Conservation (phyloP, 2,888 invertebrate genomes). For the Dusona sp. region DNA sequence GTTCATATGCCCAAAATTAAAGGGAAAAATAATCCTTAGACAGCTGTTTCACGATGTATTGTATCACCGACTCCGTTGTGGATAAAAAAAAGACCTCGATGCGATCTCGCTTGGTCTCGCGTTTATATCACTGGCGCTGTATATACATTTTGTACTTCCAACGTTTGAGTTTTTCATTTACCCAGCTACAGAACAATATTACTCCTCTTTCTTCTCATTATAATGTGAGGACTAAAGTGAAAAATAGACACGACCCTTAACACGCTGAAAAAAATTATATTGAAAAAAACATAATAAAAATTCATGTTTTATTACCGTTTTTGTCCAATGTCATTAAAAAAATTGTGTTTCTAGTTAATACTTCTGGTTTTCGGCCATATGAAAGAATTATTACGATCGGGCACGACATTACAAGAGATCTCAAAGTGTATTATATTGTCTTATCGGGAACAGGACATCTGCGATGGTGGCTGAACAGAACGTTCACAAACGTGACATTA, state of each 20-base stretch:
- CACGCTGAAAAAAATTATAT: background rate
- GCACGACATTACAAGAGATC: conserved; percentile 16
- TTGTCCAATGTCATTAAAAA: background rate
- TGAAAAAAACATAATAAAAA: background rate
- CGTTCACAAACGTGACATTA: conserved; percentile 39
- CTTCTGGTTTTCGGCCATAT: background rate
- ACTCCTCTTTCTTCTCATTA: background rate
- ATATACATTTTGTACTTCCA: conserved; percentile 4
- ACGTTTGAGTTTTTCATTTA: conserved; percentile 16
- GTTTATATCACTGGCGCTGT: conserved; percentile 49
- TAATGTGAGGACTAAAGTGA: background rate
- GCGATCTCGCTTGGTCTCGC: conserved; percentile 57
- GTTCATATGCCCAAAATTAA: conserved; percentile 76
- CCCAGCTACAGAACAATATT: background rate
- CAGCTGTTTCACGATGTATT: conserved; percentile 76
- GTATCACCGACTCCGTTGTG: conserved; percentile 34
- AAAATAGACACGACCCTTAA: background rate
- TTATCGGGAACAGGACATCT: conserved; percentile 79
- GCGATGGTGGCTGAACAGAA: conserved; percentile 73
- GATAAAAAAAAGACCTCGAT: conserved; percentile 47
- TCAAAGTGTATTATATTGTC: conserved; percentile 30
- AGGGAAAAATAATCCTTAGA: conserved; percentile 74
- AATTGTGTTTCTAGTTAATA: background rate
- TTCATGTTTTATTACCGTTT: conserved; percentile 2
- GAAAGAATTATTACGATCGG: conserved; percentile 27